phyloP scores from a whole-genome alignment of 2,888 invertebrate species.

The Crocallis elinguaria region DNA sequence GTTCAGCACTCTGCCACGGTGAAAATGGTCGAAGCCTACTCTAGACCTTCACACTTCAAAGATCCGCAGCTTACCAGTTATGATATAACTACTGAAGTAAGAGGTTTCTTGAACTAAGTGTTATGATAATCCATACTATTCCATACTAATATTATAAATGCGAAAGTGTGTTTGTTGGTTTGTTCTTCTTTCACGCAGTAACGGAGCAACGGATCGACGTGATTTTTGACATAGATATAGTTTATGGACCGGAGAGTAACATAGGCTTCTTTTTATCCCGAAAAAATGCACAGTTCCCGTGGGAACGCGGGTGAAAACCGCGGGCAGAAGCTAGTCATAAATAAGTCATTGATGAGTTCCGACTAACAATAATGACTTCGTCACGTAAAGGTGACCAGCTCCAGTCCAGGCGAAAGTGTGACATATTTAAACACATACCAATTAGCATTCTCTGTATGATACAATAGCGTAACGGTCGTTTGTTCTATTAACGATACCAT shows the following conservation, averaged over 20 bases:
- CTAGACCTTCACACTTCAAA: not conserved
- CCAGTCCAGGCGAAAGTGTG: constrained; percentile 42
- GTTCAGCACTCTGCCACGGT: too few species aligned
- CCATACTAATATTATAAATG: too few species aligned
- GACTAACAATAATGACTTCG: constrained; percentile 6
- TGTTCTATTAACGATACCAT: constrained; percentile 42
- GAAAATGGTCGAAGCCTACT: too few species aligned
- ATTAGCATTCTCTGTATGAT: constrained; percentile 52
- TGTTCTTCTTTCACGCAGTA: too few species aligned
- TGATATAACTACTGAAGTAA: not conserved
- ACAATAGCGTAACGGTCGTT: constrained; percentile 51
- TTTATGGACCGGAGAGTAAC: too few species aligned
- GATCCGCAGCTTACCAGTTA: not conserved
- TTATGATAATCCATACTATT: not conserved
- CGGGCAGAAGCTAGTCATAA: too few species aligned
- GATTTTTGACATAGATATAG: too few species aligned
- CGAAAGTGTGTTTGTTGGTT: too few species aligned
- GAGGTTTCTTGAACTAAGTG: not conserved
- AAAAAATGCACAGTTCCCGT: too few species aligned
- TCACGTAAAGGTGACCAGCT: not conserved
- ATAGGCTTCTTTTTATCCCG: too few species aligned
- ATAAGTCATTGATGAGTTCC: not conserved
- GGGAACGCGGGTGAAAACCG: too few species aligned
- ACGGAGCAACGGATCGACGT: too few species aligned
- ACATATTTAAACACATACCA: constrained; percentile 42